Evolutionary conservation across 2,113 vertebrate species (phyloP), one percentile per base, ranked within the genome.

Genomic region (Plecotus auritus): DNA sequence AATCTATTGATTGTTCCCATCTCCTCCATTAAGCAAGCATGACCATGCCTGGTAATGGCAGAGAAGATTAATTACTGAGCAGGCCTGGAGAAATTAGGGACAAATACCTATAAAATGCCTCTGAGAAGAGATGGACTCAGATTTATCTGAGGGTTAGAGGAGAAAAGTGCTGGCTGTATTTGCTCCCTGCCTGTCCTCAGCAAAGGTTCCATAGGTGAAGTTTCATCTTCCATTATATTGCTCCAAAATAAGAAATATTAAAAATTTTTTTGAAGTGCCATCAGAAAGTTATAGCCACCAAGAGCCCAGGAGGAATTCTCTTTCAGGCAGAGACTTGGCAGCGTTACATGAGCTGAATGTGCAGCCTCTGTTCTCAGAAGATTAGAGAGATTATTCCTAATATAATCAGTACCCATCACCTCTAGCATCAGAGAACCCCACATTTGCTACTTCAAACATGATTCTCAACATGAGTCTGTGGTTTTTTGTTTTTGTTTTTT

Each of bases 31-130:
- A 81, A 92, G 72, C 94, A 64, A 35, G 77, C 89, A 20, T 12
- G 54, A 12, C 64, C 13, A 3, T 8, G 73, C 28, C 90, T 74
- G 47, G 74, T 20, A n/a, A 37, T 35, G 8, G 40, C 64, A n/a
- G 87, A 67, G 91, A 76, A 92, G 73, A 73, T 47, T 64, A 78
- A 88, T 88, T 64, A 9, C 54, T 0, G 42, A n/a, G 54, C 26
- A 5, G 32, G 17, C 5, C 84, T 13, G 28, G 49, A 4, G n/a
- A 73, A 35, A 17, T 2, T 2, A 42, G 69, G 32, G 18, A 32
- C 1, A 10, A 32, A 42, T n/a, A 42, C 0, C 28, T 51, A 9
- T 40, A 51, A 64, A 90, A 84, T 30, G 56, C 37, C 80, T 35
- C n/a, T 35, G 28, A 70, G 54, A 5, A n/a, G 54, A 56, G 70